Evolutionary conservation across 2,113 vertebrate species (phyloP).

Genomic region (Chunga burmeisteri): DNA sequence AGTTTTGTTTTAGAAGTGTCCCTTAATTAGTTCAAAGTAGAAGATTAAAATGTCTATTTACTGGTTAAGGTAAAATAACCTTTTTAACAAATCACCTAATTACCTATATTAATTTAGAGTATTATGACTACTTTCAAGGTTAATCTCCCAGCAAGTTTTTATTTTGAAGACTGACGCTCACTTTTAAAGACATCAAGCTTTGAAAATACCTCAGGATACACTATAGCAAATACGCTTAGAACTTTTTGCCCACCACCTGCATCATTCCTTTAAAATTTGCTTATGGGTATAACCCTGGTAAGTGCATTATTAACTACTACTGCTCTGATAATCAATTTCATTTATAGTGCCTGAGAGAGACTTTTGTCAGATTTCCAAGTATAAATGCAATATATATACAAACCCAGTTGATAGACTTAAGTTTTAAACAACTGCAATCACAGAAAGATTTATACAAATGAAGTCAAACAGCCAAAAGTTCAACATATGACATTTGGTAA

Average conservation of each 20-base stretch:
- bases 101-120: constrained; percentile 30
- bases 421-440: neutral
- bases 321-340: neutral
- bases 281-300: constrained; percentile 1
- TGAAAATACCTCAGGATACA: constrained; percentile 17
- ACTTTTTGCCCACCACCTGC: neutral
- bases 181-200: constrained; percentile 21
- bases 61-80: neutral
- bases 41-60: constrained; percentile 13
- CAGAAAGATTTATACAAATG: neutral
- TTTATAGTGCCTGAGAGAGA: neutral
- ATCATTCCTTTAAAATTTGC: neutral
- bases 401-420: neutral
- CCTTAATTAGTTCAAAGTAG: neutral
- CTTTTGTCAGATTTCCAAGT: neutral
- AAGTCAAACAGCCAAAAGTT: neutral
- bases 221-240: neutral
- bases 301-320: neutral
- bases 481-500: neutral
- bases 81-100: neutral
- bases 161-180: constrained; percentile 38
- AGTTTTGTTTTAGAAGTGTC: neutral
- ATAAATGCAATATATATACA: neutral
- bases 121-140: constrained; percentile 34
- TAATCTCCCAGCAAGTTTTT: constrained; percentile 17